A percentile compares a stretch with the other conserved stretches of the same genome.
These are phyloP conservation scores for Parasteatoda tepidariorum DNA, from an alignment of 1,140 invertebrate genomes.

Conservation along the genomic window DNA sequence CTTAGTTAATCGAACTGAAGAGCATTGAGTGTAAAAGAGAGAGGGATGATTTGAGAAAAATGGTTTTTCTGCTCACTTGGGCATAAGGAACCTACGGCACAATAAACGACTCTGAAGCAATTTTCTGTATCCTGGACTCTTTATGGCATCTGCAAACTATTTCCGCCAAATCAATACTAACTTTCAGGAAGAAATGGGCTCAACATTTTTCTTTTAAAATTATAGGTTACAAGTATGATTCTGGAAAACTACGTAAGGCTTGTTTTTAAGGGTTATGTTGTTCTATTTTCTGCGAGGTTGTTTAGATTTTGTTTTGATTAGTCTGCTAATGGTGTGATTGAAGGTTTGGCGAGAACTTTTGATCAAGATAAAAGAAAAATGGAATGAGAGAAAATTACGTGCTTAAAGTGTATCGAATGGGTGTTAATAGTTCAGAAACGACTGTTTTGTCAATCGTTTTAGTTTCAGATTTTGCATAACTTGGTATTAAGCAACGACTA, in stretches of 20 bases:
- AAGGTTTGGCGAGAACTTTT: slow-evolving; percentile 13
- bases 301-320: slow-evolving; percentile 37
- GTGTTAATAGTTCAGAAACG: no score
- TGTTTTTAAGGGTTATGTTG: background rate
- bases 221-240: slow-evolving; percentile 14
- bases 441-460: no score
- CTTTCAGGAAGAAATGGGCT: background rate
- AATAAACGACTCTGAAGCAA: slow-evolving; percentile 13
- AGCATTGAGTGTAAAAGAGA: background rate
- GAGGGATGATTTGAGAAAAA: background rate
- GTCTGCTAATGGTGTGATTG: background rate
- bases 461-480: no score
- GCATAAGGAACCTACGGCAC: slow-evolving; percentile 5
- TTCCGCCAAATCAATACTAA: slow-evolving; percentile 25
- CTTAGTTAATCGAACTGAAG: background rate
- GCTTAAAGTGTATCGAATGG: no score
- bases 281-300: background rate
- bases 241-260: background rate
- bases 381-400: background rate
- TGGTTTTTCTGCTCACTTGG: slow-evolving; percentile 22
- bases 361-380: background rate
- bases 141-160: background rate
- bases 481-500: no score
- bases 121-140: background rate
- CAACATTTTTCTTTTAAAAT: slow-evolving; percentile 4